A percentile compares a stretch with the other conserved stretches of the same genome.
phyloP scores from a whole-genome alignment of 1,140 invertebrate species.

The Brachionus asplanchnoidis region DNA sequence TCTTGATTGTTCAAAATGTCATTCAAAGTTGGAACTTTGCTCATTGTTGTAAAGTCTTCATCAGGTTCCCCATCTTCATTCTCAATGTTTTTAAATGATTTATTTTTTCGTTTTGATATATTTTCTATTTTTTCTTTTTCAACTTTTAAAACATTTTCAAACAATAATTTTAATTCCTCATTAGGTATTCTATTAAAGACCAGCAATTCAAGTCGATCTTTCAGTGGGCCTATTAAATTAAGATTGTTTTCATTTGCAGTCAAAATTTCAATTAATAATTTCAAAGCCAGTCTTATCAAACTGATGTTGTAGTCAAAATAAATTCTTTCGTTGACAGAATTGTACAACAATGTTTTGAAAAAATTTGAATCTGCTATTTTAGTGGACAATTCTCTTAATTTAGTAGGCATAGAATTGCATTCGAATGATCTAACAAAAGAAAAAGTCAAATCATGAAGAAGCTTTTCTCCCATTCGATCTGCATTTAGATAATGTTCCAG shows the following conservation, averaged over 20 bases:
- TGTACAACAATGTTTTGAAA: not conserved
- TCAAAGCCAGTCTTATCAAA: not conserved
- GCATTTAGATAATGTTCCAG: not conserved
- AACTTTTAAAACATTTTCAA: not conserved
- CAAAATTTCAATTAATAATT: not conserved
- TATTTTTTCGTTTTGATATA: not conserved
- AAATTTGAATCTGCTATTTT: not conserved
- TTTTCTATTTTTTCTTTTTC: not conserved
- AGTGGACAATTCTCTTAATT: not conserved
- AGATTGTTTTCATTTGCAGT: not conserved
- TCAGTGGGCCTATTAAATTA: not conserved
- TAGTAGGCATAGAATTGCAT: not conserved
- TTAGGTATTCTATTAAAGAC: not conserved
- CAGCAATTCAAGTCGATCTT: not conserved
- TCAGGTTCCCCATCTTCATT: slow-evolving; percentile 16
- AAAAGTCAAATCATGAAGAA: not conserved
- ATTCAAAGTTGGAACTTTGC: slow-evolving; percentile 47
- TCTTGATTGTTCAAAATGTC: slow-evolving; percentile 48
- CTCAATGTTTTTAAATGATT: not conserved
- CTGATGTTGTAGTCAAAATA: not conserved
- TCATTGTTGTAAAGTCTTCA: slow-evolving; percentile 50
- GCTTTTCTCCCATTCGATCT: not conserved
- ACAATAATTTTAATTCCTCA: not conserved
- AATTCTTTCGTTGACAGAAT: not conserved
- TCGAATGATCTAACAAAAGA: not conserved